Base-by-base conservation (phyloP, 2,113 vertebrate genomes). In the Brienomyrus brachyistius region DNA sequence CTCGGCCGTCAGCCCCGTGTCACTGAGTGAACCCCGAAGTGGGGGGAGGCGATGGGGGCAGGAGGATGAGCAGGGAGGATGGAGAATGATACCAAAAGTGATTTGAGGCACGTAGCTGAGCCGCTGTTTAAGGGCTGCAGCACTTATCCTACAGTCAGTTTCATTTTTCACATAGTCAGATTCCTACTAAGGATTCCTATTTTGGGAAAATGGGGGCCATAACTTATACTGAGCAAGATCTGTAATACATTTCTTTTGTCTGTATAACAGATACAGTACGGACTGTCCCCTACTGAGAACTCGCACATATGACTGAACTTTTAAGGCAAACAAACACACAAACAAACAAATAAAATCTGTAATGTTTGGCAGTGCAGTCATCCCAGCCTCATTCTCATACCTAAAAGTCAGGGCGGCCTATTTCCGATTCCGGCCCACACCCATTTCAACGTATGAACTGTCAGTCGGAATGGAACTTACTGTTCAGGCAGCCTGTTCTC, bases 1-100 rank as follows among this genome's bases (percentile, higher is more conserved):
- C 90, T 94, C 95, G 95, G 96, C 97, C 95, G 96, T n/a, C 56
- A n/a, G 19, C 23, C 96, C 96, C 97, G 96, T 97, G 97, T 98
- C 97, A 97, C 97, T 94, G 93, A 95, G 93, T 95, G 93, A 95
- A 94, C 95, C 94, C 19, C 88, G 89, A 90, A 90, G 94, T 83
- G 92, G 92, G 91, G 92, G 93, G 93, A 94, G 92, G 89, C 91
- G 91, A 90, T 89, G 91, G 89, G 74, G 88, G 89, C 90, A 89
- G 52, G 45, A 19, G 43, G 90, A 66, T 90, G 93, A 90, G 89
- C 93, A 91, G 90, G 90, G 92, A 50, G 88, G 89, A 90, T 74
- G 82, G 47, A 80, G 45, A 80, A 19, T 47, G 80, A 15, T 23
- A 43, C 21, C 10, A 3, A 31, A 31, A 31, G 13, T 0, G 62